A percentile compares a stretch with the other conserved stretches of the same genome.
These are phyloP conservation scores for Limnephilus rhombicus DNA, from an alignment of 2,888 invertebrate genomes.

Conservation along the genomic window DNA sequence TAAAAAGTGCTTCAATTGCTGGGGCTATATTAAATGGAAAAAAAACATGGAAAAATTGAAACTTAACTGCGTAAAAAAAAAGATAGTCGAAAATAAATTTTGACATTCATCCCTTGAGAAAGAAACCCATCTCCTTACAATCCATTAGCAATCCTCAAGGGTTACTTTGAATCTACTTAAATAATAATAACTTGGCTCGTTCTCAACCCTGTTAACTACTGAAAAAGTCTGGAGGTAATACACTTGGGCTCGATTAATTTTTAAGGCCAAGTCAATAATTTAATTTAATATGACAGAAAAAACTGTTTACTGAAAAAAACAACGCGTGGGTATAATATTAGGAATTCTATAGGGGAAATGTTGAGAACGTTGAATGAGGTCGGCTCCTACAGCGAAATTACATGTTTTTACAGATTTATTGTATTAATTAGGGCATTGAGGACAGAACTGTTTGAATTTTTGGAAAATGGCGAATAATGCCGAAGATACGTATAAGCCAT, in stretches of 20 bases:
- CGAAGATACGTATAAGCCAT: no score
- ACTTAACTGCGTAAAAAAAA: neutral
- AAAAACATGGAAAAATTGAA: neutral
- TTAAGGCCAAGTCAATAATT: neutral
- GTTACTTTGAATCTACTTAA: neutral
- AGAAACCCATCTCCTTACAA: neutral
- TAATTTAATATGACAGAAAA: neutral
- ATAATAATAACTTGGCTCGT: neutral
- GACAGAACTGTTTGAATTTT: no score
- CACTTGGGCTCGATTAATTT: neutral
- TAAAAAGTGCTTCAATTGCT: no score
- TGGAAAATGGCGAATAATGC: no score
- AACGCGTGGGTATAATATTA: neutral
- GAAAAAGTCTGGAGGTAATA: neutral
- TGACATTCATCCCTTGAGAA: neutral
- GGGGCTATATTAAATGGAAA: neutral
- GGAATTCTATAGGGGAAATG: neutral
- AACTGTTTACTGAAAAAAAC: no score
- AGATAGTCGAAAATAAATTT: neutral
- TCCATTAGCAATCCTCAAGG: neutral
- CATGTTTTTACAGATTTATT: no score
- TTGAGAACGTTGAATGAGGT: neutral
- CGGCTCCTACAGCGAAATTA: no score
- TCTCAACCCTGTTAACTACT: slow-evolving; percentile 25
- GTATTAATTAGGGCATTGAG: no score